phyloP scores from a whole-genome alignment of 1,140 invertebrate genomes.

The Drosophila eugracilis region DNA sequence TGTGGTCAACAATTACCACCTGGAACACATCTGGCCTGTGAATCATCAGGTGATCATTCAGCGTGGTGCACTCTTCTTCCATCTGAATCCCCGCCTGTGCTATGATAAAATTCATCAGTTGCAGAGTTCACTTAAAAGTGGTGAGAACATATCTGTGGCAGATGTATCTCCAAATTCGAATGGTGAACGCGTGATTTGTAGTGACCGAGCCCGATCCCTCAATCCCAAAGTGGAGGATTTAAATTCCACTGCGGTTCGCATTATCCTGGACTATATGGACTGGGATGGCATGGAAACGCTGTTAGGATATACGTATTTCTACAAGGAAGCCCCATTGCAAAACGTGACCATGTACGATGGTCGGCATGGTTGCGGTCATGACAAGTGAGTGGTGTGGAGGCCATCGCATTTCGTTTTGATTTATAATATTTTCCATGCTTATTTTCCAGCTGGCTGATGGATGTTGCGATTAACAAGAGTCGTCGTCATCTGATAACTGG shows the following conservation, averaged over 20 bases:
- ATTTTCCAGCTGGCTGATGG: conserved; percentile 84
- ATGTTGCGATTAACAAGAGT: conserved; percentile 52
- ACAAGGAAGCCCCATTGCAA: conserved; percentile 88
- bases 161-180: conserved; percentile 95
- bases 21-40: conserved; percentile 95
- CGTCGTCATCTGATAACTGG: conserved; percentile 86
- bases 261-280: conserved; percentile 88
- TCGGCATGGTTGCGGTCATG: conserved; percentile 92
- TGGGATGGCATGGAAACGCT: conserved; percentile 88
- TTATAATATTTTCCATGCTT: too few relatives aligned
- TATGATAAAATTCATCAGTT: conserved; percentile 89
- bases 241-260: conserved; percentile 86
- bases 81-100: conserved; percentile 97
- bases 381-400: conserved; percentile 74
- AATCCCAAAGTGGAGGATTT: conserved; percentile 51
- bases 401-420: too few relatives aligned
- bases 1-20: conserved; percentile 95
- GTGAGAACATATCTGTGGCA: conserved; percentile 86
- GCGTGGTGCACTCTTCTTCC: conserved; percentile 92
- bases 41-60: conserved; percentile 86
- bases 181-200: conserved; percentile 95
- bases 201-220: conserved; percentile 21
- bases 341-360: conserved; percentile 92
- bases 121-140: conserved; percentile 42
- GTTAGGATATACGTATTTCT: conserved; percentile 92